These are phyloP conservation scores for Cochlearius cochlearius DNA, from an alignment of 2,113 vertebrate genomes.

Conservation along the genomic window DNA sequence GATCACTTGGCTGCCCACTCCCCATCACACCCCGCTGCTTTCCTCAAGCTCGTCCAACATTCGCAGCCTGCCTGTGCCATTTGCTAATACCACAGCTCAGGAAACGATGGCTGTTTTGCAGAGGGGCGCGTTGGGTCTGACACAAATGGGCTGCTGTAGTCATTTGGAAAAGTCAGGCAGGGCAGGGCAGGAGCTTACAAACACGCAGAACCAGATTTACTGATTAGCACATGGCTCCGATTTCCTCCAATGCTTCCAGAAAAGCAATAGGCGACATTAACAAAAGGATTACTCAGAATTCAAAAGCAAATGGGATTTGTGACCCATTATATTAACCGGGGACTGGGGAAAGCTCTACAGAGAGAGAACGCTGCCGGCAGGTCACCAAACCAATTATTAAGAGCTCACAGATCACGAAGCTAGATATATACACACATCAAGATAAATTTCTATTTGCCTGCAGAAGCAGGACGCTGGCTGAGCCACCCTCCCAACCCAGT, in stretches of 20 bases:
- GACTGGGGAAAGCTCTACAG: constrained; percentile 11
- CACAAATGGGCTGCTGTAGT: neutral
- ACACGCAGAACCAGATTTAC: neutral
- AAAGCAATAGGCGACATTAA: constrained; percentile 5
- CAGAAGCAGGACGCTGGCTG: neutral
- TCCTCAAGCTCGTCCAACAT: neutral
- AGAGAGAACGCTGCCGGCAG: neutral
- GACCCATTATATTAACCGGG: constrained; percentile 52
- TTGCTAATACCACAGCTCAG: neutral
- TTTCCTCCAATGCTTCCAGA: neutral
- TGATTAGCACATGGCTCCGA: neutral
- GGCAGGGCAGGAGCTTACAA: neutral
- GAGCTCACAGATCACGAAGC: constrained; percentile 57
- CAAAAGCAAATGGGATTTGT: constrained; percentile 40
- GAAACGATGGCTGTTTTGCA: neutral
- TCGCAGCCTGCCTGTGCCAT: neutral
- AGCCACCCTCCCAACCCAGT: neutral
- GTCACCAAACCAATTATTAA: constrained; percentile 65
- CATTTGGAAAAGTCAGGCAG: neutral
- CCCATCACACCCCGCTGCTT: neutral
- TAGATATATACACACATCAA: constrained; percentile 29
- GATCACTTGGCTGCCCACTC: neutral
- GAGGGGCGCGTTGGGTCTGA: neutral
- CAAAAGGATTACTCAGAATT: constrained; percentile 37
- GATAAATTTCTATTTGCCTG: constrained; percentile 54